Evolutionary conservation across 2,113 vertebrate genomes (phyloP), one percentile per base, ranked within the genome.

Genomic region (Urocynchramus pylzowi): DNA sequence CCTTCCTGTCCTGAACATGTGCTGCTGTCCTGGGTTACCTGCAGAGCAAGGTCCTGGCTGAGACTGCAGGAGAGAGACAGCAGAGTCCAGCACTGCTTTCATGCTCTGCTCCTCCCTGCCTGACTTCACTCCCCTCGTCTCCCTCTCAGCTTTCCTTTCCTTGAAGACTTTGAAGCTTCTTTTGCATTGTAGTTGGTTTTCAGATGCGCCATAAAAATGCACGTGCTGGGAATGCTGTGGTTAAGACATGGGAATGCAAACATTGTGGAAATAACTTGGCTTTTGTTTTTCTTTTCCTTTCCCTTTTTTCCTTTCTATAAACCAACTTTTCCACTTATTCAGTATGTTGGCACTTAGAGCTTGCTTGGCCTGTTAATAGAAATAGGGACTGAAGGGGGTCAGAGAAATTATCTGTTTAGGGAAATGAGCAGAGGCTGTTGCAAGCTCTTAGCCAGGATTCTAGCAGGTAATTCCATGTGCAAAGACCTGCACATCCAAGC

Each of bases 281-380:
- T 16, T 92, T 90, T 92, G 59, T 69, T 97, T 93, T 93, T 73
- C 60, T 90, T 95, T 69, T 90, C 59, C 82, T 88, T 94, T 37
- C 52, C 87, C 49, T 20, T 89, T 90, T 93, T 89, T 57, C 57
- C 86, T 63, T 90, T 87, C 84, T 75, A 53, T 75, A 95, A 95
- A 92, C 52, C 47, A 84, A 81, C 88, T 95, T 97, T 90, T 90
- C 83, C 76, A 95, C 76, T 67, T 93, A 71, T 92, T 81, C 50
- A 59, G 75, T 74, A 41, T 26, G 76, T n/a, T 92, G 69, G 91
- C 89, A 71, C 94, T 92, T 73, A 27, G 18, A 86, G 37, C 35
- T 92, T 63, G 42, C 78, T 83, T 89, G 73, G 71, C 17, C 64
- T 81, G 23, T 44, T 89, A 80, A 68, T 10, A 70, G 83, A 78